These are phyloP conservation scores for Habrosyne pyritoides DNA, from an alignment of 2,888 invertebrate species.

Conservation along the genomic window DNA sequence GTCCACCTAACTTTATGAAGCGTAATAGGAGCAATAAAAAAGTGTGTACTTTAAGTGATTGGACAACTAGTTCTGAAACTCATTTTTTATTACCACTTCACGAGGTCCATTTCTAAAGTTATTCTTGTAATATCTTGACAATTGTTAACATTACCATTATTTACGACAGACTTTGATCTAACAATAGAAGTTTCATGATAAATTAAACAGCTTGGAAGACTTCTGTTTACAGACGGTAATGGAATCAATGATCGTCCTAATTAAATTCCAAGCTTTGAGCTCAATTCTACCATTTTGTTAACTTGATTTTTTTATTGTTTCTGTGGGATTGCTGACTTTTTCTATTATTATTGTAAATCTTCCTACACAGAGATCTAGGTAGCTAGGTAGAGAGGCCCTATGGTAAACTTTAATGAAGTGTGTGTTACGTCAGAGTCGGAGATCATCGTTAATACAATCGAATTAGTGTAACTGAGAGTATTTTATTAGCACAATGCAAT, in stretches of 20 bases:
- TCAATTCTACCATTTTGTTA: slow-evolving; percentile 11
- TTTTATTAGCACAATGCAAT: too few species aligned
- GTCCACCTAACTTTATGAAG: slow-evolving; percentile 29
- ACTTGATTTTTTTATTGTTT: neutral
- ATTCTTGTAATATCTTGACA: slow-evolving; percentile 2
- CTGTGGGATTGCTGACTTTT: neutral
- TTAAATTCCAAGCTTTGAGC: slow-evolving; percentile 51
- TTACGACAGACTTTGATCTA: slow-evolving; percentile 23
- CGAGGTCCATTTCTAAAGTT: slow-evolving; percentile 1
- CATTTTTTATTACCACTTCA: slow-evolving; percentile 9
- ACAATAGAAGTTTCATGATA: slow-evolving; percentile 42
- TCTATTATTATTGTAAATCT: neutral
- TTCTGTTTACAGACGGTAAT: slow-evolving; percentile 52
- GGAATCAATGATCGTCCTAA: slow-evolving; percentile 59
- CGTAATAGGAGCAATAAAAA: slow-evolving; percentile 34
- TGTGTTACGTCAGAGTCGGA: too few species aligned
- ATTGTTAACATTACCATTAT: slow-evolving; percentile 11
- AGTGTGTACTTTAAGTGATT: slow-evolving; percentile 24
- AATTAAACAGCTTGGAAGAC: slow-evolving; percentile 48
- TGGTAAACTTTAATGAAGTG: too few species aligned
- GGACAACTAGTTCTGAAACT: slow-evolving; percentile 11
- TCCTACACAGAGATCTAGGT: neutral
- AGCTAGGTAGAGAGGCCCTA: too few species aligned
- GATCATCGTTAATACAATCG: too few species aligned
- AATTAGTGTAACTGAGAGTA: too few species aligned